Base-by-base conservation (phyloP, 2,888 invertebrate genomes). In the Vesta saturnalis region DNA sequence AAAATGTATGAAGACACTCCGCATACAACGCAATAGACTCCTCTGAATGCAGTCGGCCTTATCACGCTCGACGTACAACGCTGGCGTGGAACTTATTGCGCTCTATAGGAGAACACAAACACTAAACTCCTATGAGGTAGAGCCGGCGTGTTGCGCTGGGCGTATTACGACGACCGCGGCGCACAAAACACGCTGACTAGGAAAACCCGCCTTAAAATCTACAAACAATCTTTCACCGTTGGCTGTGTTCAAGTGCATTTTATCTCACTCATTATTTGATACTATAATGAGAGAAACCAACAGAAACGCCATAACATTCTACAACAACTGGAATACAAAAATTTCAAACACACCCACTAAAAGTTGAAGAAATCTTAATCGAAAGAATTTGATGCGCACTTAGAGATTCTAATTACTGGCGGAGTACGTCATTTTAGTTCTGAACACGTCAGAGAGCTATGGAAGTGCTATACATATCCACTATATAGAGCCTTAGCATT, bases 381-480 rank as follows among this genome's bases (percentile, higher is more conserved):
- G 15, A 23, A 23, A 49, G 64, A 64, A 64, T 64, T 64, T 6
- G 1, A 58, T 30, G 47, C n/a, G 16, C 43, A 64, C 14, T 49
- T 64, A 1, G 57, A 49, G 14, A 57, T 57, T 16, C 10, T 46
- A 18, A 30, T 57, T 58, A 64, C 64, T 35, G 23, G 19, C 14
- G 49, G 57, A 2, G 23, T 56, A 6, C 47, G 18, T 15, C 15
- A 63, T 14, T 55, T 47, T 16, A 56, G 47, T 47, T 56, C 46
- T 10, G 56, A 64, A 16, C 49, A 58, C 30, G 10, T 49, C 10
- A 18, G 49, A 19, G 47, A 58, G 30, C 39, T 64, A 19, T 64
- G 64, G 57, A 57, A 58, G 35, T 58, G 49, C 16, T 15, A 62
- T 43, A 39, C 62, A 18, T 62, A 55, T n/a, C 63, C n/a, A 63